These are phyloP conservation scores for Denticeps clupeoides DNA, from an alignment of 2,797 vertebrate genomes.

Conservation along the genomic window DNA sequence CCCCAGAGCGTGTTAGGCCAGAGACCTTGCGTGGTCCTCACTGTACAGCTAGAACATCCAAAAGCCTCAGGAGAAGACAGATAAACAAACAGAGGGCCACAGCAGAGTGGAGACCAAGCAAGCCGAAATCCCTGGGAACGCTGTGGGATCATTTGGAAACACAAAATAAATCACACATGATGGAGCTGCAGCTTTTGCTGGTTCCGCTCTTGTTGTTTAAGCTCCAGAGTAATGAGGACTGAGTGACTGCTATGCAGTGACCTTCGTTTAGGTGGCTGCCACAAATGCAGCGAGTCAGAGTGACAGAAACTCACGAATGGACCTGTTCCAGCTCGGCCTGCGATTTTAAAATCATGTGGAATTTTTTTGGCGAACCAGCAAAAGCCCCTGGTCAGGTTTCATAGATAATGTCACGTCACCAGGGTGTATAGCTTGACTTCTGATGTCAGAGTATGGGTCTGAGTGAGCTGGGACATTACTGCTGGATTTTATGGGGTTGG, in stretches of 20 bases:
- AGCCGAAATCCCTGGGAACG: slow-evolving; percentile 53
- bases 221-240: slow-evolving; percentile 48
- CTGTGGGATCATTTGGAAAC: slow-evolving; percentile 57
- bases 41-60: slow-evolving; percentile 31
- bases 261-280: slow-evolving; percentile 1
- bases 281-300: slow-evolving; percentile 4
- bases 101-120: slow-evolving; percentile 51
- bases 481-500: too few species aligned
- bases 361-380: neutral
- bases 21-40: slow-evolving; percentile 36
- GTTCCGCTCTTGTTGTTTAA: slow-evolving; percentile 44
- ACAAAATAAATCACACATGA: slow-evolving; percentile 60
- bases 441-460: too few species aligned
- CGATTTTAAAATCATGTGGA: neutral
- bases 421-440: too few species aligned
- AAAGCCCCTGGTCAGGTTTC: too few species aligned
- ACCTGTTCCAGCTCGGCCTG: neutral
- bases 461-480: too few species aligned
- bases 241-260: slow-evolving; percentile 21
- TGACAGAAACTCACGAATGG: neutral
- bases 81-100: slow-evolving; percentile 55
- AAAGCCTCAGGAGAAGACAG: slow-evolving; percentile 43
- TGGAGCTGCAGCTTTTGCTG: too few species aligned
- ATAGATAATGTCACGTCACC: too few species aligned
- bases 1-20: slow-evolving; percentile 25